Conservation (phyloP, 2,797 vertebrate genomes). For the Lepilemur septentrionalis region DNA sequence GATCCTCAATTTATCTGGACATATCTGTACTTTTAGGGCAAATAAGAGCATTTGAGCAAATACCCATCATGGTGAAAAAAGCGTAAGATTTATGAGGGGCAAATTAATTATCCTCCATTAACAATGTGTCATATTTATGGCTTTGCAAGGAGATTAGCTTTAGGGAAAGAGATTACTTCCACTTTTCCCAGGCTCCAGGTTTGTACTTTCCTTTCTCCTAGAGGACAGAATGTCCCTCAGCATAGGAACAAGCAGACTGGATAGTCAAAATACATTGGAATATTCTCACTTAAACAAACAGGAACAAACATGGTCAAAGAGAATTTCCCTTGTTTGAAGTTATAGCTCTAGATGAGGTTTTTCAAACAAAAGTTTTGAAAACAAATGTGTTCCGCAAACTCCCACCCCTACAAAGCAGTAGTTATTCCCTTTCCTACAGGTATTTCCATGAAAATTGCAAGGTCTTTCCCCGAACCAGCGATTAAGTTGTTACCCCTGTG, state of each 20-base stretch:
- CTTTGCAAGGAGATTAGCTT: slow-evolving; percentile 54
- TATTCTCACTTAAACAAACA: slow-evolving; percentile 39
- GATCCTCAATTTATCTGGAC: neutral
- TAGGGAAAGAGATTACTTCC: slow-evolving; percentile 61
- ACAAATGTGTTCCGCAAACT: neutral
- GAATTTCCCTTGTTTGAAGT: neutral
- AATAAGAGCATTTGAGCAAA: neutral
- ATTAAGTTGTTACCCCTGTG: neutral
- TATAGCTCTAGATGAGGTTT: neutral
- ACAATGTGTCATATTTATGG: slow-evolving; percentile 57
- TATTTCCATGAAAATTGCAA: neutral
- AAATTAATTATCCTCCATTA: slow-evolving; percentile 55
- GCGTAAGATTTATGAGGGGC: neutral
- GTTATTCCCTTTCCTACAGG: neutral
- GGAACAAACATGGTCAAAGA: neutral
- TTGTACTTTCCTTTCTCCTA: neutral
- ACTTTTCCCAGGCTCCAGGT: slow-evolving; percentile 68
- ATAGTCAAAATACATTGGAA: neutral
- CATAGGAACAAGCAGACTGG: neutral
- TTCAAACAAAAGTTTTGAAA: slow-evolving; percentile 48
- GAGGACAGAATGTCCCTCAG: neutral
- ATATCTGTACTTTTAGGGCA: neutral
- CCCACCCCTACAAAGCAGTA: neutral
- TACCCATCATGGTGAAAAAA: neutral
- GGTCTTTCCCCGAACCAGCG: neutral